A percentile compares a stretch with the other conserved stretches of the same genome.
These are phyloP conservation scores for Stenurella melanura DNA, from an alignment of 2,888 invertebrate species.

Conservation along the genomic window DNA sequence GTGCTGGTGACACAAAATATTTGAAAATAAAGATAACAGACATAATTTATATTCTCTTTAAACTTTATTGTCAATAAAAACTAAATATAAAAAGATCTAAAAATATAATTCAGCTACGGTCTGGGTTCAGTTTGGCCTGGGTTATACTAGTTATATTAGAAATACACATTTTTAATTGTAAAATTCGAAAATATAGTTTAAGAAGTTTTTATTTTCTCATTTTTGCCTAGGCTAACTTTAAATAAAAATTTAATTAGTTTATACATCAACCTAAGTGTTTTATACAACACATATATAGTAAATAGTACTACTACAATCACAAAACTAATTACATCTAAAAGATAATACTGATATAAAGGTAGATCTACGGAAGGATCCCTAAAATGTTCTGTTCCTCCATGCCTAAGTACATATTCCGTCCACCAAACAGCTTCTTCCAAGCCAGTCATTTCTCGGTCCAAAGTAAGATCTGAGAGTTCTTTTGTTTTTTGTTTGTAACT, in stretches of 20 bases:
- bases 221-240: neutral
- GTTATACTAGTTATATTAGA: no score
- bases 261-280: neutral
- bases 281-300: constrained; percentile 5
- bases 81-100: no score
- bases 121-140: no score
- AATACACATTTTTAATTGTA: no score
- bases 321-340: constrained; percentile 39
- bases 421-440: constrained; percentile 47
- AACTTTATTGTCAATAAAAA: no score
- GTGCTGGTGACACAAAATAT: no score
- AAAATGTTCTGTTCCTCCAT: constrained; percentile 38
- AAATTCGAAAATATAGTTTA: neutral
- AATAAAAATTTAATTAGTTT: neutral
- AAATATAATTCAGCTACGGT: no score
- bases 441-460: constrained; percentile 40
- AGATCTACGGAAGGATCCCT: constrained; percentile 36
- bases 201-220: neutral
- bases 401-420: constrained; percentile 44
- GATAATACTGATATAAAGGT: constrained; percentile 41
- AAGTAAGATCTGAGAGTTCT: constrained; percentile 24
- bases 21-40: no score
- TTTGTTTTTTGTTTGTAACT: constrained; percentile 24
- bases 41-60: no score
- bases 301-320: neutral